Evolutionary conservation across 1,140 invertebrate genomes (phyloP), one percentile per base, ranked within the genome.

Genomic region (Brachionus rotundiformis): DNA sequence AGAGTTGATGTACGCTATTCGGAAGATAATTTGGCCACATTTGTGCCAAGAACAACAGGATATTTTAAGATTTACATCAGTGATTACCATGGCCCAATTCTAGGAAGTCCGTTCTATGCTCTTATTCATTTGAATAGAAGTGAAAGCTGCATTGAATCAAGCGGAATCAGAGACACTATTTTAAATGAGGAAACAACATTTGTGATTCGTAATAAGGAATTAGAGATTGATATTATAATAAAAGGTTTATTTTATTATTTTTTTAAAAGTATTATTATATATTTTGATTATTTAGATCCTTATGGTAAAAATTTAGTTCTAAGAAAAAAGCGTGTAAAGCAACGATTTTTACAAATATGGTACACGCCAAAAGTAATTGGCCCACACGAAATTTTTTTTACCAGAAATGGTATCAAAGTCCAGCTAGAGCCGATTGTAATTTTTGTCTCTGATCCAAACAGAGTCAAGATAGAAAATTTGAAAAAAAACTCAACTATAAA

Each of bases 21-120:
- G 36, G 68, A 8, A 7, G 68, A 73, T 25, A 73, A 73, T 44
- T 41, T 73, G 39, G 68, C 68, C 19, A 73, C 36, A 1, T 73
- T 73, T 23, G 41, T 73, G 25, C 68, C 68, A 25, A 41, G 68
- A 73, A 44, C 39, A 73, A 44, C 36, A 8, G 68, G 68, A 2
- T 73, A 47, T 44, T 73, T 73, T 31, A 73, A 73, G 44, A 29
- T 73, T 25, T 73, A 27, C 25, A 73, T 73, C n/a, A 73, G 68
- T 47, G 68, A 73, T 25, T 73, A 73, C 41, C 68, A 73, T 29
- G 68, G 68, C 10, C 68, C 68, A 44, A 27, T 73, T 25, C 29
- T 73, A 23, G 68, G 68, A 27, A 73, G 68, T 73, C 68, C 68
- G 11, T 73, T 73, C 41, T 73, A 44, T 13, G 68, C 39, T 13